Evolutionary conservation across 2,797 vertebrate species (phyloP), one percentile per base, ranked within the genome.

Genomic region (Knipowitschia caucasica): DNA sequence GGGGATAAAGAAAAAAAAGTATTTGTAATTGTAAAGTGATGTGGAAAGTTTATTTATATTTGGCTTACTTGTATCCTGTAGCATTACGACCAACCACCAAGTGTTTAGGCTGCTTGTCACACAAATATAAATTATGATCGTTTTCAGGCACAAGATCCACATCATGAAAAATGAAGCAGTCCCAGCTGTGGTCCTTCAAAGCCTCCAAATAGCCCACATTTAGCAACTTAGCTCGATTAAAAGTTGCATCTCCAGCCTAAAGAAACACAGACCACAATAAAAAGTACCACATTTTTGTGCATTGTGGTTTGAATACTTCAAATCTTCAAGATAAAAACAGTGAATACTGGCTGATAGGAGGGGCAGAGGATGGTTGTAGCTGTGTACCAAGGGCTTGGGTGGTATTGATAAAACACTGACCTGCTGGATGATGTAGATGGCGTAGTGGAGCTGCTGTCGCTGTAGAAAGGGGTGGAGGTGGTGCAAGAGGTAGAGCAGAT

Each of bases 141-240:
- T 98, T 96, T 87, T 99, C 97, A 0, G 97, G 97, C 62, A 99
- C 83, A 62, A 99, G 83, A 74, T 99, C 97, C 61, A 98, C 96
- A 31, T 99, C 97, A 1, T 99, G 97, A 77, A 99, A 96, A 75
- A 99, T 88, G 67, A 99, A 98, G 64, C 97, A 99, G 49, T 96
- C 92, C 96, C 97, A 99, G 11, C 46, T 83, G 17, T 82, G 86
- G 77, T 99, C 93, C 73, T 94, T 98, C 51, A 98, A 79, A 4
- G 96, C 93, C 77, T 99, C 96, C 69, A 99, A 63, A 71, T 93
- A 99, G 4, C 97, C 97, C 29, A 96, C 85, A 43, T 99, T 99
- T 69, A 99, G 79, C 71, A 99, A 86, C 83, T 95, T 99, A 67
- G 96, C 97, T 59, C 97, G 91, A 80, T 99, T 99, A 81, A 99